These are phyloP conservation scores for Hecatera dysodea DNA, from an alignment of 2,888 invertebrate genomes.

Conservation along the genomic window DNA sequence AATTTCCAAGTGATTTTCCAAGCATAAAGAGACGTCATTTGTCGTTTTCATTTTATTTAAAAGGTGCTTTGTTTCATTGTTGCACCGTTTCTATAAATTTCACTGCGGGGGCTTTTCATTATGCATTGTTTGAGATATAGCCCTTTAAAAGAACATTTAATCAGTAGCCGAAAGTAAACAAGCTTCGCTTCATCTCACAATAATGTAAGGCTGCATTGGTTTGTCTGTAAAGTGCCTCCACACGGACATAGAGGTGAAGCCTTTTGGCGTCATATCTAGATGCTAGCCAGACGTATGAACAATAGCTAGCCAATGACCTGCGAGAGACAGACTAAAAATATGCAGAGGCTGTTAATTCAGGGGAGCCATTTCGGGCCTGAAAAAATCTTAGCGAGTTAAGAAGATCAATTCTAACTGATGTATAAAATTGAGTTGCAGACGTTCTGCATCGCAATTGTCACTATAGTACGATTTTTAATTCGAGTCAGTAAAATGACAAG, in stretches of 20 bases:
- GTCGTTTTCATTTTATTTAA: slow-evolving; percentile 1
- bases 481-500: no score
- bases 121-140: neutral
- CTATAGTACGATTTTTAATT: no score
- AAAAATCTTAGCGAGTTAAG: slow-evolving; percentile 3
- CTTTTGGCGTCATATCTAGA: slow-evolving; percentile 7
- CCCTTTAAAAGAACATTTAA: neutral
- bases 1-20: neutral
- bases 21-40: neutral
- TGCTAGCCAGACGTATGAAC: slow-evolving; percentile 1
- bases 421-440: neutral
- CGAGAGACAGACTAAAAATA: slow-evolving; percentile 4
- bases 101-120: neutral
- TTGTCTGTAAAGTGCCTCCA: neutral
- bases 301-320: slow-evolving; percentile 13
- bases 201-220: neutral
- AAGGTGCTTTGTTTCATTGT: no score
- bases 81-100: neutral
- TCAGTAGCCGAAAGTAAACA: neutral
- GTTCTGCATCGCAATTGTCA: neutral
- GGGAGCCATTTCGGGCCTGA: neutral
- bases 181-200: neutral
- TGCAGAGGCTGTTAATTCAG: neutral
- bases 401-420: neutral
- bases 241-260: neutral